These are phyloP conservation scores for Heliconius ismenius DNA, from an alignment of 2,888 invertebrate genomes.

Conservation along the genomic window DNA sequence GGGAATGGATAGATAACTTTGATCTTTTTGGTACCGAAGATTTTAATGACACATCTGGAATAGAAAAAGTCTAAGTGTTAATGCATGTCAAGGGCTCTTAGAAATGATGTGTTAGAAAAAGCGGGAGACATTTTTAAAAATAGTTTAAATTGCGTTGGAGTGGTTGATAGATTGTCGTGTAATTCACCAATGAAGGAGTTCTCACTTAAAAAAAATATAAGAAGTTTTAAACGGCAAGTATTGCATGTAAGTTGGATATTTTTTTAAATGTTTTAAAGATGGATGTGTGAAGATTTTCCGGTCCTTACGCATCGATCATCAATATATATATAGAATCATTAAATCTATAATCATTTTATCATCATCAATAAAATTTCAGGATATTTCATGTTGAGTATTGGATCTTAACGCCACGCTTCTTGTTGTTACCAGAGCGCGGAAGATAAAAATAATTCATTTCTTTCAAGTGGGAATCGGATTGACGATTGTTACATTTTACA, in stretches of 20 bases:
- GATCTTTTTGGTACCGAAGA: constrained; percentile 79
- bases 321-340: too few species aligned
- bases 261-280: too few species aligned
- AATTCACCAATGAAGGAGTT: background rate
- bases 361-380: too few species aligned
- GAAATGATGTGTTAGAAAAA: constrained; percentile 77
- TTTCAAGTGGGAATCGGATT: background rate
- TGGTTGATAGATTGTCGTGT: constrained; percentile 2
- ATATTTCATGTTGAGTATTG: too few species aligned
- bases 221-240: background rate
- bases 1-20: constrained; percentile 76
- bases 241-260: background rate
- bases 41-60: constrained; percentile 81
- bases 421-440: too few species aligned
- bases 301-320: too few species aligned
- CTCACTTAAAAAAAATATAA: background rate
- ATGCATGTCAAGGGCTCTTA: constrained; percentile 78
- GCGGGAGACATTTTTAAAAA: constrained; percentile 78
- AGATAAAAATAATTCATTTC: background rate
- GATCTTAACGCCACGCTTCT: too few species aligned
- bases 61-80: constrained; percentile 80
- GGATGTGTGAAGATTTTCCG: too few species aligned
- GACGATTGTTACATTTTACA: background rate
- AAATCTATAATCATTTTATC: too few species aligned
- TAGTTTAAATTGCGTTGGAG: constrained; percentile 52